A percentile compares a stretch with the other conserved stretches of the same genome.
These are phyloP conservation scores for Phaedon cochleariae DNA, from an alignment of 2,888 invertebrate species.

Conservation along the genomic window DNA sequence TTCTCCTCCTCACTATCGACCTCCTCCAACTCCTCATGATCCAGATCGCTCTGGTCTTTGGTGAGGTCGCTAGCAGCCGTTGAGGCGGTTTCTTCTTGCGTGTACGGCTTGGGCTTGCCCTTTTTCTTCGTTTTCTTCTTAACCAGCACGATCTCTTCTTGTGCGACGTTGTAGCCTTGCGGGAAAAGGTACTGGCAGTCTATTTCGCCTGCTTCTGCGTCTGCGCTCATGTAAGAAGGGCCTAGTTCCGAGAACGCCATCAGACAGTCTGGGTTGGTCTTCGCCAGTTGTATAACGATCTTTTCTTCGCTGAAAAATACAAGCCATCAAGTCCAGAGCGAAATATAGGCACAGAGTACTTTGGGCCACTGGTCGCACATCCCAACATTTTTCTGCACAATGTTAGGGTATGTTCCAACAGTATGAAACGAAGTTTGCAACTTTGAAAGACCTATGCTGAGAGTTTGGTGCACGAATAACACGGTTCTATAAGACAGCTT, in stretches of 20 bases:
- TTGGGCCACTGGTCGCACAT: no score
- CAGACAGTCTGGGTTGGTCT: conserved; percentile 71
- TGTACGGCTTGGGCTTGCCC: conserved; percentile 39
- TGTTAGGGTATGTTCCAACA: no score
- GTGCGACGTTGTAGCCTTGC: conserved; percentile 68
- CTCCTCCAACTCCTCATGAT: conserved; percentile 39
- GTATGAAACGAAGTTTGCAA: no score
- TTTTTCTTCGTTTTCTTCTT: conserved; percentile 67
- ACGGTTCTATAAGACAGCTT: no score
- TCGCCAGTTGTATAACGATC: conserved; percentile 74
- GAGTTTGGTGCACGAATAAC: no score
- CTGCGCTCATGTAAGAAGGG: conserved; percentile 75
- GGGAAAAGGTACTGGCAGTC: conserved; percentile 78
- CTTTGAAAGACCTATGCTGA: no score
- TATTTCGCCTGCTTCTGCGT: conserved; percentile 69
- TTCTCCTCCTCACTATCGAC: conserved; percentile 47
- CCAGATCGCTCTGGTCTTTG: conserved; percentile 36
- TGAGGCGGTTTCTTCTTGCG: conserved; percentile 38
- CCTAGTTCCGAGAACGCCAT: conserved; percentile 70
- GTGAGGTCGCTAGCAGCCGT: conserved; percentile 31
- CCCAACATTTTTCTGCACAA: no score
- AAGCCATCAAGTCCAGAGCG: no score
- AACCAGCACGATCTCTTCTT: conserved; percentile 60
- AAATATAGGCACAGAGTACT: no score
- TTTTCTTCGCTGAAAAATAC: conserved; percentile 68